Base-by-base conservation (phyloP, 2,113 vertebrate species). In the Capricornis sumatraensis region DNA sequence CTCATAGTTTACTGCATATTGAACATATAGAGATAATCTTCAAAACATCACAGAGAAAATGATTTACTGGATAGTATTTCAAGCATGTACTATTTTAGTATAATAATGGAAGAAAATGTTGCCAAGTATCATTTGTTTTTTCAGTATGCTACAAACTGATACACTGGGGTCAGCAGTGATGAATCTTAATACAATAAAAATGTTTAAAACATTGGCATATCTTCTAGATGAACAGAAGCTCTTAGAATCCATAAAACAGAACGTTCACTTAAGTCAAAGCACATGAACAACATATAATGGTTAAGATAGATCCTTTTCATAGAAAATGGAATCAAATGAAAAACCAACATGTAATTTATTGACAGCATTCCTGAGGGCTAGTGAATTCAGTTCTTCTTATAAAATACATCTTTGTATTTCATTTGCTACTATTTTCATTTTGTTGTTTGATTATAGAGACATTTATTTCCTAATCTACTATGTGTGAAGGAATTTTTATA, bases 271-370 rank as follows among this genome's bases (percentile, higher is more conserved):
- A 58, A 33, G 33, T 57, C 62, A 83, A 86, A 27, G 4, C 27
- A 12, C 11, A 40, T 71, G 16, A 16, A 28, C 7, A 74, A 21
- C 6, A 94, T 13, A 55, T 45, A 64, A 10, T 64, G 13, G 52
- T 52, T n/a, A 60, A 82, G 25, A 97, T 87, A 55, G 2, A 86
- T 62, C 60, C 23, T 33, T 43, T 53, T 67, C 28, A 97, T 64
- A 97, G 28, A 89, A 93, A 89, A 6, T 96, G 11, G 90, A 96
- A 93, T 19, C 93, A 96, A 91, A 97, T 71, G 2, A 57, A 27
- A 62, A 71, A 55, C 9, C 30, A 58, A 19, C 43, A 74, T 83
- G 12, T 62, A 55, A 91, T 83, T 92, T 83, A 14, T 92, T 87
- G 83, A 55, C 5, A 55, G 60, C 19, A 76, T 62, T 94, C 74